Percentiles rank a stretch among this genome's conserved stretches.
These are phyloP conservation scores for Tipula helvola DNA, from an alignment of 2,888 invertebrate genomes.

Conservation along the genomic window DNA sequence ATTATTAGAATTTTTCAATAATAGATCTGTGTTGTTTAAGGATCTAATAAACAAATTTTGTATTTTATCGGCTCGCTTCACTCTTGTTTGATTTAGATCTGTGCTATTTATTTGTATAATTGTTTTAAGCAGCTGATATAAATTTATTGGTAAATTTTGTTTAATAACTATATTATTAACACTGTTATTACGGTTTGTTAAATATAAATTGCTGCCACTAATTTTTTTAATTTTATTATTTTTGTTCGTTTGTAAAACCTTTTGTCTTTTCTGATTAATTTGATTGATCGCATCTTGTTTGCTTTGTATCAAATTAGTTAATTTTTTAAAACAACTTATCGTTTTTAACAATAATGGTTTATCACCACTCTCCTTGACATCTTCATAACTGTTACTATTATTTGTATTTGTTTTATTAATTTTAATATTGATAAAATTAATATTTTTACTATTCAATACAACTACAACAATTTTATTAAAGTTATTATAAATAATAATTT, in stretches of 20 bases:
- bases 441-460: neutral
- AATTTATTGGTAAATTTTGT: neutral
- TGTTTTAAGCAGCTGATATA: neutral
- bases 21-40: neutral
- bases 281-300: neutral
- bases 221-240: neutral
- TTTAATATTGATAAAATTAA: neutral
- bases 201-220: neutral
- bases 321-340: neutral
- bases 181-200: neutral
- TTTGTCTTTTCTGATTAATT: neutral
- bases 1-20: neutral
- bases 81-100: neutral
- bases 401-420: neutral
- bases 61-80: neutral
- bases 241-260: neutral
- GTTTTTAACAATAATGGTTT: neutral
- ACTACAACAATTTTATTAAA: neutral
- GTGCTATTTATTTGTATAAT: neutral
- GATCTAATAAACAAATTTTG: neutral
- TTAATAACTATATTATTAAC: neutral
- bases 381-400: neutral
- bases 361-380: neutral
- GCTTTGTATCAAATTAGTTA: neutral
- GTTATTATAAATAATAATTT: neutral